Base-by-base conservation (phyloP, 2,888 invertebrate genomes). In the Lasioglossum morio region DNA sequence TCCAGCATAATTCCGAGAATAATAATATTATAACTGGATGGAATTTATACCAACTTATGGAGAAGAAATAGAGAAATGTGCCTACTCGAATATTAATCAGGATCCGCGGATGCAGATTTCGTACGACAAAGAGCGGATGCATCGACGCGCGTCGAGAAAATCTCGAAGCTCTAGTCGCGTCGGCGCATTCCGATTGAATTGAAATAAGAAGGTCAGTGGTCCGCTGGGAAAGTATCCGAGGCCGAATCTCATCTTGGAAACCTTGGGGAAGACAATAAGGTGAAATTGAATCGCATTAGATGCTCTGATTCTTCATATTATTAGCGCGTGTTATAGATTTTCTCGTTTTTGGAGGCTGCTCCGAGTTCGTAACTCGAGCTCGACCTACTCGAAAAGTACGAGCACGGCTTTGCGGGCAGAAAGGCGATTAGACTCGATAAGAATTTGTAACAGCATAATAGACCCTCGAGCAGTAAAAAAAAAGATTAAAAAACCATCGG, bases 251-350 rank as follows among this genome's bases (percentile, higher is more conserved):
- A 7, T 40, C 70, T 70, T 40, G 40, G 37, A 70, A 70, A 70
- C 23, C 37, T 69, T n/a, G 70, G n/a, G 40, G 70, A 70, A 70
- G 40, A 70, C 70, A 70, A 70, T 70, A 70, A 40, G 70, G 70
- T 70, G 70, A 70, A 70, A 70, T 70, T 70, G 70, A 70, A 70
- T 70, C 70, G 70, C 70, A 70, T 70, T 70, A 70, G 70, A 70
- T 70, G 70, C 70, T 70, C 70, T 70, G 70, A 70, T 70, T 70
- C 70, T 37, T 70, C 37, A n/a, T 40, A 37, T 70, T 70, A 70
- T 70, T 70, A 70, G 37, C 40, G 70, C 37, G 70, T 40, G 37
- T 12, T 37, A 10, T 23, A 37, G 69, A 69, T 69, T 69, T 37
- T 37, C 69, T 69, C 72, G 30, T 46, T 72, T 72, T 72, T 19